Base-by-base conservation (phyloP, 2,888 invertebrate species). In the Lasioglossum figueresi region DNA sequence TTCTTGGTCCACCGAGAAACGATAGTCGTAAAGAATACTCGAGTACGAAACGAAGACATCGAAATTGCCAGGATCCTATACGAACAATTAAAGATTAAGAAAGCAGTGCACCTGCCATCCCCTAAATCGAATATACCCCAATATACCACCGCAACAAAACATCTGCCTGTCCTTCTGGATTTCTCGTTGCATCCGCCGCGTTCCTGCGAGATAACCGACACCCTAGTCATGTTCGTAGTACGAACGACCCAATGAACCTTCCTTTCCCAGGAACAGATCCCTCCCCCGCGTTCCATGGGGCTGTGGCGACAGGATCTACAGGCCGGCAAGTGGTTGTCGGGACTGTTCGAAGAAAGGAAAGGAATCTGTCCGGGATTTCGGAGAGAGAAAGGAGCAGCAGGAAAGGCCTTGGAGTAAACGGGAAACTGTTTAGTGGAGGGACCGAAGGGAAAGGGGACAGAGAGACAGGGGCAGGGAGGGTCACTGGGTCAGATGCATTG, bases 401-500 rank as follows among this genome's bases (percentile, higher is more conserved):
- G 88, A 82, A 84, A 84, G 88, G 70, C 78, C 59, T 78, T 70
- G 31, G 31, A 82, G 80, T 83, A 81, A 84, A 83, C 73, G 86
- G 66, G 84, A 85, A 81, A 83, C 81, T 80, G 59, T 27, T 27
- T 6, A 31, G 84, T 82, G 73, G 88, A 78, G 79, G 78, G 73
- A 68, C 72, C 74, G 82, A 34, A 70, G 78, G 82, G 83, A 75
- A 72, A 85, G 71, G 85, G 81, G 89, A 86, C 88, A 85, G 87
- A 78, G 88, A 85, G 88, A 85, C 87, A 88, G 74, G 84, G 90
- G 52, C 83, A 88, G 89, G 91, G 91, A 93, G 93, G 93, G 93
- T 94, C 93, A 94, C 94, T 94, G 92, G 94, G 94, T 94, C 94
- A 94, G 91, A 94, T 91, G 92, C 92, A 92, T 92, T 91, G 91